These are phyloP conservation scores for Lamprologus speciosus DNA, from an alignment of 2,113 vertebrate species.

Conservation along the genomic window DNA sequence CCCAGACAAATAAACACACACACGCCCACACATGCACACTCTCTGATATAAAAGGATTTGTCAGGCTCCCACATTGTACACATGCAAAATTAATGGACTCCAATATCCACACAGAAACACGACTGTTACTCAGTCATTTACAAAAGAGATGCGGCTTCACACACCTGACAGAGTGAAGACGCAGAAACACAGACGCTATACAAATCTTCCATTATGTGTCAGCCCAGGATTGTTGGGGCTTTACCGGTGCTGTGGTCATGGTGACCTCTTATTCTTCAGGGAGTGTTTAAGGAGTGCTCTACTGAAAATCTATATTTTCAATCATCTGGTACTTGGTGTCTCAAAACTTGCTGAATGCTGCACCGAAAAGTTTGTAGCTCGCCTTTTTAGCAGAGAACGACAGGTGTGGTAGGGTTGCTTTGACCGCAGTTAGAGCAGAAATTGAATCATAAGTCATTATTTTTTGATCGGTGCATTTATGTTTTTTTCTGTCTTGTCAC, in stretches of 20 bases:
- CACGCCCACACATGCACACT: constrained; percentile 8
- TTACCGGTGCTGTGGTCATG: neutral
- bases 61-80: constrained; percentile 48
- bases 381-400: neutral
- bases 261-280: neutral
- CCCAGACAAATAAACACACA: constrained; percentile 43
- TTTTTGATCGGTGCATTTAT: neutral
- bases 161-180: neutral
- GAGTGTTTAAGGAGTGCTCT: neutral
- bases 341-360: neutral
- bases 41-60: constrained; percentile 54
- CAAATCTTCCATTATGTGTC: neutral
- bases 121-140: neutral
- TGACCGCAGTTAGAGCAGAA: neutral
- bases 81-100: constrained; percentile 54
- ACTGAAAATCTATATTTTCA: neutral
- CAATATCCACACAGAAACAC: neutral
- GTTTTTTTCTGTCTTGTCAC: neutral
- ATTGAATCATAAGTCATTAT: neutral
- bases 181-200: neutral
- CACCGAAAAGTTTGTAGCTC: neutral
- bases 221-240: neutral
- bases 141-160: neutral
- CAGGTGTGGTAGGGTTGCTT: neutral
- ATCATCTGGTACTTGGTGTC: neutral